Evolutionary conservation across 2,113 vertebrate species (phyloP), one percentile per base, ranked within the genome.

Genomic region (Plestiodon gilberti): DNA sequence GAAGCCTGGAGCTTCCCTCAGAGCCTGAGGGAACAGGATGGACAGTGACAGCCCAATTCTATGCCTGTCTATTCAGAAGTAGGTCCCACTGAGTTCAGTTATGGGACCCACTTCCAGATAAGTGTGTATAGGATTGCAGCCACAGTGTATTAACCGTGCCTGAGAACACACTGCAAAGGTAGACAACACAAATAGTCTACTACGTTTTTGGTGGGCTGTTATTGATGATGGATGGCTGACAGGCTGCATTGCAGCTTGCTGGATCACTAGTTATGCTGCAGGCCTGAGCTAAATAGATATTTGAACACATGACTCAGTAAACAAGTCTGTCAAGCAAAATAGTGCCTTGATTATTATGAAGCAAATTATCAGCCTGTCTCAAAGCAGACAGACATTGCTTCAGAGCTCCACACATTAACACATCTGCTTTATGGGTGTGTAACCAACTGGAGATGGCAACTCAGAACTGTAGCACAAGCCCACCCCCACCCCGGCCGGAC

Each of bases 161-260:
- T 4, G 8, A 48, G 8, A 48, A 48, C 8, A 48, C 8, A 3
- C 55, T 15, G 55, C 69, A 6, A 33, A 71, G 22, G 25, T 23
- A 86, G 2, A n/a, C 30, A 79, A 33, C 35, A 59, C 59, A 79
- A 71, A 30, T 57, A 70, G 4, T 38, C 69, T 70, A 55, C 9
- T 25, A 48, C 38, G 3, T 55, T 48, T 48, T 22, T 23, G 88
- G 75, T 85, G 89, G 83, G 28, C 3, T 91, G 92, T 84, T 83
- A 89, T 73, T 35, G 83, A 57, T 84, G 40, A 89, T 73, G 33
- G 83, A 57, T 84, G 40, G 20, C 20, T 35, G 55, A 20, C 6
- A 61, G 22, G 20, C 35, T 14, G 57, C 20, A 79, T 79, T 62
- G 62, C 78, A 79, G 57, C 22, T 62, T 62, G 33, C 33, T 78